These are phyloP conservation scores for Amblyraja radiata DNA, from an alignment of 2,797 vertebrate genomes.

Conservation along the genomic window DNA sequence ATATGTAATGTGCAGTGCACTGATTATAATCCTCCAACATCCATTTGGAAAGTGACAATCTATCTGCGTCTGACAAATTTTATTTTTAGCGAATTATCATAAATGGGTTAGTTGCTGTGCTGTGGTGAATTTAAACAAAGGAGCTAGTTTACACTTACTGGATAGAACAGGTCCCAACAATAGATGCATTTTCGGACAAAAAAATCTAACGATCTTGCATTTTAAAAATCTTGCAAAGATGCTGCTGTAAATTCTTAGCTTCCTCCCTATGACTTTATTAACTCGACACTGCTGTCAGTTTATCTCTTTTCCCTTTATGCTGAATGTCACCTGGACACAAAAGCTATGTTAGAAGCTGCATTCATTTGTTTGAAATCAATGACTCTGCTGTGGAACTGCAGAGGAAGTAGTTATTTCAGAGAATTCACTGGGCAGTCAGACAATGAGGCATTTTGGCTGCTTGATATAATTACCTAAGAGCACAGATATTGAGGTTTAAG, in stretches of 20 bases:
- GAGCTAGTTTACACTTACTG: not conserved
- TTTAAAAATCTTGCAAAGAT: not conserved
- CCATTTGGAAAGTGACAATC: slow-evolving; percentile 79
- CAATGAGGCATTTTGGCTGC: slow-evolving; percentile 33
- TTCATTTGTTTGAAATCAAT: slow-evolving; percentile 48
- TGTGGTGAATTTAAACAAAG: too few relatives aligned
- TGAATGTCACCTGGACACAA: slow-evolving; percentile 38
- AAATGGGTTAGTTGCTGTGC: not conserved
- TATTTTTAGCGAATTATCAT: slow-evolving; percentile 40
- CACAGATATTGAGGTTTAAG: slow-evolving; percentile 23
- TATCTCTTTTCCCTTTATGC: not conserved
- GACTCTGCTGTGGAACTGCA: slow-evolving; percentile 42
- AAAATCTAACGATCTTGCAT: slow-evolving; percentile 5
- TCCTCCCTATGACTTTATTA: not conserved
- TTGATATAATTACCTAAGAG: slow-evolving; percentile 30
- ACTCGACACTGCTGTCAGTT: slow-evolving; percentile 8
- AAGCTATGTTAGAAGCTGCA: slow-evolving; percentile 49
- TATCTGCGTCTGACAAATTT: slow-evolving; percentile 73
- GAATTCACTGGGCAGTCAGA: slow-evolving; percentile 34
- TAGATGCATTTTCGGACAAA: not conserved
- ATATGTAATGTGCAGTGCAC: not conserved
- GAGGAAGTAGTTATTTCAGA: slow-evolving; percentile 31
- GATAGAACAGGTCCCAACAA: not conserved
- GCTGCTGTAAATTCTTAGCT: not conserved
- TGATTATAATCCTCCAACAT: slow-evolving; percentile 19